These are phyloP conservation scores for Aphelinus certus DNA, from an alignment of 1,140 invertebrate genomes.

Conservation along the genomic window DNA sequence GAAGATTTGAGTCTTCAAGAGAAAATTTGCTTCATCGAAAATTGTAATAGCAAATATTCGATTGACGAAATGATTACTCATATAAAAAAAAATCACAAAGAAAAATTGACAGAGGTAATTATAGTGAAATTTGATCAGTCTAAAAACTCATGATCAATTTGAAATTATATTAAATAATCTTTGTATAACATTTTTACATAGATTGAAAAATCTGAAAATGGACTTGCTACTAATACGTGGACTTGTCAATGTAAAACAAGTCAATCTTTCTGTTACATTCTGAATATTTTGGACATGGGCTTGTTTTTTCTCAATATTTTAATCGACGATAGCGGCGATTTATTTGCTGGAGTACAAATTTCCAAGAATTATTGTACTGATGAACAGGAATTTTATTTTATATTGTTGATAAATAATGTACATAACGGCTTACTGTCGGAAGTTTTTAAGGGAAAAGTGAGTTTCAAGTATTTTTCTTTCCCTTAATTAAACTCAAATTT, in stretches of 20 bases:
- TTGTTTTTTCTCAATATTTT: conserved; percentile 4
- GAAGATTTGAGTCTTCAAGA: too few species aligned
- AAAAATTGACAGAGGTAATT: background rate
- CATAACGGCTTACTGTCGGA: background rate
- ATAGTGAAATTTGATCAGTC: background rate
- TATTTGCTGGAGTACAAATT: background rate
- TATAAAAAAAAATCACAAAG: background rate
- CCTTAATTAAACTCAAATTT: background rate
- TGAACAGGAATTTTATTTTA: background rate
- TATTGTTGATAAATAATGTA: background rate
- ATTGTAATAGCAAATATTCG: background rate
- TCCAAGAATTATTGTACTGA: background rate
- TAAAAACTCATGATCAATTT: too few species aligned
- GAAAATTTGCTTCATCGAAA: background rate
- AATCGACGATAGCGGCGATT: background rate
- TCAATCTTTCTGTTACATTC: background rate
- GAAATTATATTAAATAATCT: background rate
- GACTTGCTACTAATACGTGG: background rate
- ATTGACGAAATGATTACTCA: background rate
- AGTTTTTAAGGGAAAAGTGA: background rate
- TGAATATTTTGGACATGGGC: background rate
- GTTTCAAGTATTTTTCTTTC: background rate
- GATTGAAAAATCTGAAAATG: background rate
- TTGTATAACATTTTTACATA: background rate
- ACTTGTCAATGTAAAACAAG: background rate